A percentile compares a stretch with the other conserved stretches of the same genome.
Conservation (phyloP, 2,888 invertebrate species). For the Elmis aenea region DNA sequence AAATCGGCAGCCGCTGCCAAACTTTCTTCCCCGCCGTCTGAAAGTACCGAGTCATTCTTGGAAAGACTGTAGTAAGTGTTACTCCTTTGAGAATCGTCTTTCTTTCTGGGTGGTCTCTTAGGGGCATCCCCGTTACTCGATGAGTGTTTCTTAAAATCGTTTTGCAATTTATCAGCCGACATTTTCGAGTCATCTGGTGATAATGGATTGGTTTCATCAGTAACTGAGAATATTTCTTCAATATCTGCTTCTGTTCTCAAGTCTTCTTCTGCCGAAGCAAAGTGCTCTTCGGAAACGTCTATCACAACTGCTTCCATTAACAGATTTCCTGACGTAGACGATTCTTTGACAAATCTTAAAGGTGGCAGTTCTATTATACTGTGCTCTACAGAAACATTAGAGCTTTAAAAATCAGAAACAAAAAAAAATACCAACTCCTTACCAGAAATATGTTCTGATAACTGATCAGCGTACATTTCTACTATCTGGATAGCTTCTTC, state of each 20-base stretch:
- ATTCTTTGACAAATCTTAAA: conserved; percentile 81
- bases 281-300: conserved; percentile 82
- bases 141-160: too few species aligned
- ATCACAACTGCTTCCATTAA: conserved; percentile 89
- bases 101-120: conserved; percentile 57
- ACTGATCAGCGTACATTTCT: conserved; percentile 90
- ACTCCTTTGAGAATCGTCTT: conserved; percentile 58
- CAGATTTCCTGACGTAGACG: conserved; percentile 80
- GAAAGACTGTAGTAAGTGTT: conserved; percentile 61
- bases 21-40: conserved; percentile 50
- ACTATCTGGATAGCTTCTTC: conserved; percentile 88
- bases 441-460: conserved; percentile 79
- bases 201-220: conserved; percentile 58
- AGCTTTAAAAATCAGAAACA: not conserved
- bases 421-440: conserved; percentile 27
- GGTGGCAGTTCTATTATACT: conserved; percentile 84
- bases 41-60: conserved; percentile 56
- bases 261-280: conserved; percentile 75
- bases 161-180: too few species aligned
- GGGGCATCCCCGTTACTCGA: conserved; percentile 55
- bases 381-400: conserved; percentile 63
- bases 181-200: conserved; percentile 45
- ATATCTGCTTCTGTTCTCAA: conserved; percentile 80
- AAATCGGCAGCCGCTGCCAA: conserved; percentile 51
- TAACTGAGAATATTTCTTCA: conserved; percentile 74